These are phyloP conservation scores for Callaeas wilsoni DNA, from an alignment of 2,113 vertebrate species.

Conservation along the genomic window DNA sequence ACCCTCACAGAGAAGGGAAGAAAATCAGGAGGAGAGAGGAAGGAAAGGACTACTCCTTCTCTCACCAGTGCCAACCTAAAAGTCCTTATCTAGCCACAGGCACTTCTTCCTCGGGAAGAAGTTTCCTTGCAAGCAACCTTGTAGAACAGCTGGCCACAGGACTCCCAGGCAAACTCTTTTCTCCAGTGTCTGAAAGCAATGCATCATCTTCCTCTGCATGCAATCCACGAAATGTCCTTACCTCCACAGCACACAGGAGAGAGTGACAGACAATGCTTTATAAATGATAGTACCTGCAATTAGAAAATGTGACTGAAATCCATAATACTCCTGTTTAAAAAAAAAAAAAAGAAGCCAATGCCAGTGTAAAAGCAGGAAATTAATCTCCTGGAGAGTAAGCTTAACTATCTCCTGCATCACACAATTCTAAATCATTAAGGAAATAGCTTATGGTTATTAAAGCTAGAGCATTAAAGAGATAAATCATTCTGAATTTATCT, in stretches of 20 bases:
- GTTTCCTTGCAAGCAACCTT: not conserved
- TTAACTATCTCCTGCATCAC: slow-evolving; percentile 15
- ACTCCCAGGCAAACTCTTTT: not conserved
- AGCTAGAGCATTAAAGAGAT: slow-evolving; percentile 1
- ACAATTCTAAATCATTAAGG: slow-evolving; percentile 47
- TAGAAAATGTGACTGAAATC: not conserved
- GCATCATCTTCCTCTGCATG: not conserved
- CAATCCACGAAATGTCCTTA: not conserved
- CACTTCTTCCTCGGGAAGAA: not conserved
- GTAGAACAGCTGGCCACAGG: not conserved
- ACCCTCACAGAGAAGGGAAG: not conserved
- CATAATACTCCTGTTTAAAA: not conserved
- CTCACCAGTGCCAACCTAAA: not conserved
- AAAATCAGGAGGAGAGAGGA: not conserved
- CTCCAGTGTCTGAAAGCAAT: not conserved
- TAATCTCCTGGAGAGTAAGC: not conserved
- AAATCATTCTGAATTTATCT: slow-evolving; percentile 40
- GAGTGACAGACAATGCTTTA: not conserved
- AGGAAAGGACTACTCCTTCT: not conserved
- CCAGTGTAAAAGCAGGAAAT: slow-evolving; percentile 29
- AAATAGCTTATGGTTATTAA: slow-evolving; percentile 32
- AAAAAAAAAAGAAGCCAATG: not conserved
- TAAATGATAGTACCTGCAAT: not conserved
- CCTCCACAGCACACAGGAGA: not conserved
- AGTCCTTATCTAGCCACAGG: not conserved